Evolutionary conservation across 2,888 invertebrate species (phyloP), one percentile per base, ranked within the genome.

Genomic region (Thelaira solivaga): DNA sequence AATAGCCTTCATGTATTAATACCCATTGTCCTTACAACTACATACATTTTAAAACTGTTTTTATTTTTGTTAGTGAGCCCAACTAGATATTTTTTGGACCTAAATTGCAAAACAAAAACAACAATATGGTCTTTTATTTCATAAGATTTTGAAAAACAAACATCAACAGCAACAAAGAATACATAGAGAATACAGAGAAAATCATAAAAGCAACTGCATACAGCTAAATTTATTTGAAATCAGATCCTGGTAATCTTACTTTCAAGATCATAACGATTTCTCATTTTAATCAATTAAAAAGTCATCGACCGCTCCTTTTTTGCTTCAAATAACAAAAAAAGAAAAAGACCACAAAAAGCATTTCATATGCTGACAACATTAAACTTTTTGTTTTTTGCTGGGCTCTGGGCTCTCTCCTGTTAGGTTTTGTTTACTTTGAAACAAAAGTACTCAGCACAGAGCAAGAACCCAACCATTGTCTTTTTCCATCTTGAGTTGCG

Each of bases 271-370:
- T 84, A 86, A 86, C 86, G 86, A 86, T 86, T 86, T 85, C 86
- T 86, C 86, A 86, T 86, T 86, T 86, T 86, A 86, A 86, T 86
- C 86, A 86, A 86, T 86, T 86, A 86, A 86, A 86, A 86, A 86
- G 86, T 85, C 86, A 86, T 84, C 86, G 86, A 84, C 83, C 84
- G 83, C 80, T 77, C 82, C 80, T 80, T 76, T 72, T 75, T 49
- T 20, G 76, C 72, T 64, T 2, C 36, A 72, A 64, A 64, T 26
- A 72, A 62, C 8, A 49, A 49, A 8, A 20, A 45, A 34, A 26
- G 2, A 24, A 24, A 34, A 20, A 24, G 1, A n/a, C 11, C 34
- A 29, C 8, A 31, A 49, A 49, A 36, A 16, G 8, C 45, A 55
- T 64, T 62, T 64, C 39, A 72, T 72, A 64, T 55, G 64, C 55